These are phyloP conservation scores for Lacanobia wlatinum DNA, from an alignment of 2,888 invertebrate genomes.

Conservation along the genomic window DNA sequence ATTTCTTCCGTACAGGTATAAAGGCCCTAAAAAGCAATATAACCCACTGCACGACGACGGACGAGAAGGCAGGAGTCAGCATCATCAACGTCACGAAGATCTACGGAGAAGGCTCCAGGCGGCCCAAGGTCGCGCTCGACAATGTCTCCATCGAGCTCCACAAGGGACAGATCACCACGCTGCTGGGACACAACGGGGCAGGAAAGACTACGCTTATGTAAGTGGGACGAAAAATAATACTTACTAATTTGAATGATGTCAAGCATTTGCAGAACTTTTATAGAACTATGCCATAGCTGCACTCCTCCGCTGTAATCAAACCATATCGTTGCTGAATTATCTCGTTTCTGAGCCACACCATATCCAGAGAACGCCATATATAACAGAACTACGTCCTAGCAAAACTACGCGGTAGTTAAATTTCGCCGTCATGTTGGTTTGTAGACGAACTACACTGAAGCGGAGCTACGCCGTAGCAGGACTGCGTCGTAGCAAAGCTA, in stretches of 20 bases:
- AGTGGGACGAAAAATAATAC: slow-evolving; percentile 10
- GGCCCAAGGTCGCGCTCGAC: slow-evolving; percentile 92
- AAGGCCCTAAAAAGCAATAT: slow-evolving; percentile 78
- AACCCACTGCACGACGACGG: slow-evolving; percentile 71
- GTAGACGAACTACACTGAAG: too few relatives aligned
- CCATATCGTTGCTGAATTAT: not conserved
- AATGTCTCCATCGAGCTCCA: slow-evolving; percentile 95
- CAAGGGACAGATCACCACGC: slow-evolving; percentile 95
- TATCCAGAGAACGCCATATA: too few relatives aligned
- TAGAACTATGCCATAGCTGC: too few relatives aligned
- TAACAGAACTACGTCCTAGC: not conserved
- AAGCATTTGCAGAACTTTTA: too few relatives aligned
- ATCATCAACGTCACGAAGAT: slow-evolving; percentile 93
- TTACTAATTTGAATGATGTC: too few relatives aligned
- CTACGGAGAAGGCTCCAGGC: slow-evolving; percentile 84
- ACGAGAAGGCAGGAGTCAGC: slow-evolving; percentile 93
- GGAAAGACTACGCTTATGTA: slow-evolving; percentile 98
- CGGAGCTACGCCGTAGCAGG: too few relatives aligned
- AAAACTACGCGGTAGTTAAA: not conserved
- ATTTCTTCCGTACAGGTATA: slow-evolving; percentile 71
- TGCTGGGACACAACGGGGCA: slow-evolving; percentile 97
- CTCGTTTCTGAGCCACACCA: not conserved
- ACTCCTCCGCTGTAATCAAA: too few relatives aligned
- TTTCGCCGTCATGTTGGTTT: too few relatives aligned
- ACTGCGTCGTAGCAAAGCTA: too few relatives aligned